phyloP scores from a whole-genome alignment of 2,797 vertebrate genomes.

The Hypotaenidia philippensis region DNA sequence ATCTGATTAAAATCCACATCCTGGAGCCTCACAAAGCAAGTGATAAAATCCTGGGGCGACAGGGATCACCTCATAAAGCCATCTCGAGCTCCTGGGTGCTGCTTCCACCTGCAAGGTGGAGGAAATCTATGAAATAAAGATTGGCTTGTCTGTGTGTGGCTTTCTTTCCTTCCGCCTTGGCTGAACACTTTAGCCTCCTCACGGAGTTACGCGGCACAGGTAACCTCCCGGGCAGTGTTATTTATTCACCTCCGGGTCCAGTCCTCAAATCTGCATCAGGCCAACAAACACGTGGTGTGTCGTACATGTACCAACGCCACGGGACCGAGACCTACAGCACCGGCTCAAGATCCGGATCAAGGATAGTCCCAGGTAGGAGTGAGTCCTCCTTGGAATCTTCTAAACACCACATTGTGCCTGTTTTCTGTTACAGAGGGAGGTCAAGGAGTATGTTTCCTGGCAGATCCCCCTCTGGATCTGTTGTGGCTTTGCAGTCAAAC shows the following conservation, averaged over 20 bases:
- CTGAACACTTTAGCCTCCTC: accelerated
- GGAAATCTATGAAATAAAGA: not conserved
- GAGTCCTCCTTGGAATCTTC: not conserved
- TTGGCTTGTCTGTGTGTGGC: not conserved
- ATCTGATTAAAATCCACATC: not conserved
- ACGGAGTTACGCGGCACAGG: not conserved
- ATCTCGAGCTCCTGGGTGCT: not conserved
- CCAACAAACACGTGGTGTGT: accelerated
- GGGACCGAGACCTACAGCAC: not conserved
- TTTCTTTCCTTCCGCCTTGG: not conserved
- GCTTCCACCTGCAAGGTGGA: not conserved
- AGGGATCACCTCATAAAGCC: not conserved
- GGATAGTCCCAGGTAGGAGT: not conserved
- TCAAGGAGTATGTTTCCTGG: not conserved
- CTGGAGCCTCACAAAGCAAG: not conserved
- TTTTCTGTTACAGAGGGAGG: not conserved
- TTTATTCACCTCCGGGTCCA: not conserved
- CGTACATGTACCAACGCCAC: not conserved
- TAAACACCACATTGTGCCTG: not conserved
- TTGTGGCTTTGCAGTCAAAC: not conserved
- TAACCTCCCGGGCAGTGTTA: accelerated
- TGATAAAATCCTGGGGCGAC: not conserved
- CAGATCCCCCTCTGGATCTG: not conserved
- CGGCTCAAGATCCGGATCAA: not conserved
- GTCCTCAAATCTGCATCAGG: not conserved